Evolutionary conservation across 92 coral and sea anemone genomes (phyloP).

Genomic region (Pocillopora meandrina): DNA sequence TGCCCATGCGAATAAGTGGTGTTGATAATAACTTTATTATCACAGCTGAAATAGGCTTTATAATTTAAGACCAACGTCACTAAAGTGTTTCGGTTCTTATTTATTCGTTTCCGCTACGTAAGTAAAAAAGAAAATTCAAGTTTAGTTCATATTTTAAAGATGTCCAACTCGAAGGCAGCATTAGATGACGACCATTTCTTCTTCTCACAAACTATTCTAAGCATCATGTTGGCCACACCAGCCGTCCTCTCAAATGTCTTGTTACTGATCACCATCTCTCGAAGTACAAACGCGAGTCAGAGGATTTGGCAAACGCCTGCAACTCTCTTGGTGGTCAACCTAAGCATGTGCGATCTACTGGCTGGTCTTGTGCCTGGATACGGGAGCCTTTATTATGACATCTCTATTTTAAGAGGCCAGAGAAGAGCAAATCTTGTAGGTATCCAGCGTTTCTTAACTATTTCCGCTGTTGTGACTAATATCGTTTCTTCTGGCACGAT

Average conservation of each 20-base stretch:
- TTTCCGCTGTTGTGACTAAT: slow-evolving; percentile 11
- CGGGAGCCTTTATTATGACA: slow-evolving; percentile 1
- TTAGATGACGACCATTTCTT: neutral
- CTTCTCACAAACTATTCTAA: neutral
- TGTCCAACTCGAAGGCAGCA: neutral
- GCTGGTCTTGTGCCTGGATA: slow-evolving; percentile 7
- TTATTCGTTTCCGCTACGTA: too few relatives aligned
- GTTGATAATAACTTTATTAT: too few relatives aligned
- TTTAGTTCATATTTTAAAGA: neutral
- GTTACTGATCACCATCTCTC: slow-evolving; percentile 19
- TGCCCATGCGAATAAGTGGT: too few relatives aligned
- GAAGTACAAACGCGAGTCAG: slow-evolving; percentile 1
- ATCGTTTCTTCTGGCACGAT: slow-evolving; percentile 36
- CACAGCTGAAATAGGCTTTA: too few relatives aligned
- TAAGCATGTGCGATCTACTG: slow-evolving; percentile 19
- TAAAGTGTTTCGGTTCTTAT: too few relatives aligned
- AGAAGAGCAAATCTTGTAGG: neutral
- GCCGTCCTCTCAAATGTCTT: slow-evolving; percentile 15
- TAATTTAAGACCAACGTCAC: too few relatives aligned
- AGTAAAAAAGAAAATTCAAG: too few relatives aligned
- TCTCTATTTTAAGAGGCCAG: neutral
- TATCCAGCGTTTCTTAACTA: neutral
- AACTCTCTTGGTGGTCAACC: slow-evolving; percentile 19
- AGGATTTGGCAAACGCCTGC: neutral
- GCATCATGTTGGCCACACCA: slow-evolving; percentile 2